Base-by-base conservation (phyloP, 2,888 invertebrate species). In the Eupithecia subumbrata region DNA sequence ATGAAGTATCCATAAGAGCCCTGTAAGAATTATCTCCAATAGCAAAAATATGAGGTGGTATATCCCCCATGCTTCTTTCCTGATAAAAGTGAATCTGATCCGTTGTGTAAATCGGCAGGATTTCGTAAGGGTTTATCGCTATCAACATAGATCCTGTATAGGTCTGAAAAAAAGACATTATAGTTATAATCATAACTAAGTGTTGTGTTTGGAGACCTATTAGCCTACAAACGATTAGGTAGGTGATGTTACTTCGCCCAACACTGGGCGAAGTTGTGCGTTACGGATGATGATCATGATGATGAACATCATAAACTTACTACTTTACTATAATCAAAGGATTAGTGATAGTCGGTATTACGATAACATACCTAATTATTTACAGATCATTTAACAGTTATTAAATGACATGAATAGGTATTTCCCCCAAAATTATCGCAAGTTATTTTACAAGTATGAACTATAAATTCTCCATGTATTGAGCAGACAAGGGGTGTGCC, bases 41-140 rank as follows among this genome's bases (percentile, higher is more conserved):
- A 16, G 99, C 98, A 90, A 99, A 99, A 85, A 99, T 98, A 87
- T 99, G 99, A 0, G 99, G 99, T 0, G 98, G 98, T 69, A 98
- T 95, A 83, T 98, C 98, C 5, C 97, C 97, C 74, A 99, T 96
- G 87, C 97, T 97, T 83, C 96, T 96, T 81, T 97, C 97, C 85
- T 97, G 96, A 92, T 99, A 99, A 82, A 96, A 93, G 77, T 97
- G 96, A 82, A 99, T 98, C 90, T 98, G 97, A 75, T 98, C 97
- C 84, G 97, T 97, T 4, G 98, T 98, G 90, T 99, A 99, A 88
- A 99, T 99, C n/a, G 98, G 98, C 78, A 99, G 95, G 78, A 98
- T 96, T 93, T 98, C 97, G 88, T 99, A 99, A 0, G 99, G 99
- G 92, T 99, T 99, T 56, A 99, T 97, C 5, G 99, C 99, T 82